Conservation (phyloP, 2,797 vertebrate genomes). For the Falco naumanni region DNA sequence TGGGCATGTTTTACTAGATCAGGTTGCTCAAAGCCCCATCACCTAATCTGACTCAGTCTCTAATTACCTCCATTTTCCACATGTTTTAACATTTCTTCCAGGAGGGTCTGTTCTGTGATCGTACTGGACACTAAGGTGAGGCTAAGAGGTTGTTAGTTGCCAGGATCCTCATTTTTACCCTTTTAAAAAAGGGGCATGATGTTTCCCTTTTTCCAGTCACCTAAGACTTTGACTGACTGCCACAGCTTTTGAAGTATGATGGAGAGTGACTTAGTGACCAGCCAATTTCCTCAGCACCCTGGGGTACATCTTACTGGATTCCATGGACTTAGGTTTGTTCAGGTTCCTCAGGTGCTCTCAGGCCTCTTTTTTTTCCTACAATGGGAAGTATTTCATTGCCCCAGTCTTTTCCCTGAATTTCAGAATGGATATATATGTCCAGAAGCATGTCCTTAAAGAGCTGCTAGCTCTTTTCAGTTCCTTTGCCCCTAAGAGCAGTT, state of each 20-base stretch:
- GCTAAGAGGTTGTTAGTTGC: no score
- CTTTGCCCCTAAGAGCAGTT: no score
- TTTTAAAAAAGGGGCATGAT: background rate
- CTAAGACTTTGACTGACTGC: background rate
- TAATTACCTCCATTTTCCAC: no score
- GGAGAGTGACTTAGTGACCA: background rate
- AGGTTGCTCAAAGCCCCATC: no score
- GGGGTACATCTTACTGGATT: background rate
- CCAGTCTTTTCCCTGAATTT: background rate
- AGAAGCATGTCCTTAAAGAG: background rate
- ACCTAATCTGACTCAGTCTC: no score
- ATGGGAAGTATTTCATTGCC: background rate
- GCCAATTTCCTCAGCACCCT: background rate
- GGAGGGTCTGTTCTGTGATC: no score
- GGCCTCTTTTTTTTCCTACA: background rate
- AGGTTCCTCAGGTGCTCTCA: background rate
- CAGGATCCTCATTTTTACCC: no score
- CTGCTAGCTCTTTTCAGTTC: background rate
- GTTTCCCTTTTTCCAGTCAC: background rate
- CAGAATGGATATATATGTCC: background rate
- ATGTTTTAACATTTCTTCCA: no score
- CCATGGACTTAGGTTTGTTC: background rate
- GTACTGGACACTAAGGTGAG: no score
- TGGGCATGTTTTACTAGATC: no score
- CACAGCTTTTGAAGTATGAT: background rate